Evolutionary conservation across 2,113 vertebrate genomes (phyloP).

Genomic region (Lichenostomus cassidix): DNA sequence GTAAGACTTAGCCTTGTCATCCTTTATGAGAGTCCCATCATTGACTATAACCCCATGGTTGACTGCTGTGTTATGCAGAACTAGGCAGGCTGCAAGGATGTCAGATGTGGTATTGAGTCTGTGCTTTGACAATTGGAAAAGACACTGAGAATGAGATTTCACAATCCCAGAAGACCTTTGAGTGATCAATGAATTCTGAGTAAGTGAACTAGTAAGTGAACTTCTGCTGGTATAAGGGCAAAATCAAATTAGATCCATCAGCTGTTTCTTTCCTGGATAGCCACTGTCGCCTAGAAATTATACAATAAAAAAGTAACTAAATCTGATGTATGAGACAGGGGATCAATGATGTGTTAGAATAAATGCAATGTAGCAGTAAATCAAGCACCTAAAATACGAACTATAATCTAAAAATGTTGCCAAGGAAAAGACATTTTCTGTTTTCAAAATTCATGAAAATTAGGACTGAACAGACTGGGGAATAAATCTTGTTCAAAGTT

Average conservation of each 20-base stretch:
- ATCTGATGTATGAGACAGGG: conserved; percentile 16
- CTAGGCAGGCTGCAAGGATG: background rate
- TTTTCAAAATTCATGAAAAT: conserved; percentile 24
- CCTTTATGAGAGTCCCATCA: conserved; percentile 35
- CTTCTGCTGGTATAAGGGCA: conserved; percentile 45
- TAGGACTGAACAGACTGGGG: background rate
- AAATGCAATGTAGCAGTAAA: conserved; percentile 51
- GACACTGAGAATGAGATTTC: conserved; percentile 29
- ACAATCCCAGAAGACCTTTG: conserved; percentile 37
- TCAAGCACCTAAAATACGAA: conserved; percentile 26
- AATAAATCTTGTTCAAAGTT: conserved; percentile 42
- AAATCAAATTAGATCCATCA: conserved; percentile 60
- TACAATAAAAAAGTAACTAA: conserved; percentile 43
- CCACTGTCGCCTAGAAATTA: conserved; percentile 24
- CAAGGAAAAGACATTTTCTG: background rate
- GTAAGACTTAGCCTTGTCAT: conserved; percentile 50
- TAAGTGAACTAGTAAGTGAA: conserved; percentile 56
- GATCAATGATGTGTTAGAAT: conserved; percentile 11
- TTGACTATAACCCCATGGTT: conserved; percentile 22
- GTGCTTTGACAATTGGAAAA: conserved; percentile 53
- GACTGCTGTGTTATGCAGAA: conserved; percentile 29
- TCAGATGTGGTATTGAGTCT: conserved; percentile 4
- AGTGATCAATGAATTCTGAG: conserved; percentile 53
- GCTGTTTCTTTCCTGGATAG: conserved; percentile 26
- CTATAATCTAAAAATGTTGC: background rate